phyloP scores from a whole-genome alignment of 2,888 invertebrate genomes.

The Cryptophagus acutangulus region DNA sequence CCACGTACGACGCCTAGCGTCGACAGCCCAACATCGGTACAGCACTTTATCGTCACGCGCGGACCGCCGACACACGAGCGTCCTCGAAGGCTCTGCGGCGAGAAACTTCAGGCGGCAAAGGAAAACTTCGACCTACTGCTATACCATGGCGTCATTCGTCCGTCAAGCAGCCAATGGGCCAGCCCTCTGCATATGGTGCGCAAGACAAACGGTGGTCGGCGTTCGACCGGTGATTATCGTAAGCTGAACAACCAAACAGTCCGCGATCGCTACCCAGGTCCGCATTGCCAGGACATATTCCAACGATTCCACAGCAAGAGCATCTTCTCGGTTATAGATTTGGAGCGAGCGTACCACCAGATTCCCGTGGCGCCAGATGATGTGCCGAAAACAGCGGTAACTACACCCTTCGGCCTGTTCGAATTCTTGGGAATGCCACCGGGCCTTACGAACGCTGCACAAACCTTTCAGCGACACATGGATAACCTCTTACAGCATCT shows the following conservation, averaged over 20 bases:
- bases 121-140: conserved; percentile 33
- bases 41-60: conserved; percentile 29
- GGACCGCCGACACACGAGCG: too few species aligned
- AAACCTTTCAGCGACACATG: too few species aligned
- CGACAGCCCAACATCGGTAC: conserved; percentile 10
- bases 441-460: too few species aligned
- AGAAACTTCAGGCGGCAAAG: conserved; percentile 30
- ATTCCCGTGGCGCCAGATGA: conserved; percentile 37
- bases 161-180: conserved; percentile 36
- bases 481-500: too few species aligned
- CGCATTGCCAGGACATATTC: too few species aligned
- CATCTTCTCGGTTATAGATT: conserved; percentile 34
- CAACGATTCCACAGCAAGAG: too few species aligned
- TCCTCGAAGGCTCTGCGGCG: too few species aligned
- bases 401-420: conserved; percentile 20
- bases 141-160: conserved; percentile 28
- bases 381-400: conserved; percentile 40
- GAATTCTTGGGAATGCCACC: conserved; percentile 3
- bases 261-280: too few species aligned
- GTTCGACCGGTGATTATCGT: conserved; percentile 43
- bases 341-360: conserved; percentile 37
- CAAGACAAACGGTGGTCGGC: conserved; percentile 30
- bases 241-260: conserved; percentile 30
- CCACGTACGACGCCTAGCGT: not conserved
- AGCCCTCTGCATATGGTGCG: conserved; percentile 31